Evolutionary conservation across 2,888 invertebrate species (phyloP), one percentile per base, ranked within the genome.

Genomic region (Gari tellinella): DNA sequence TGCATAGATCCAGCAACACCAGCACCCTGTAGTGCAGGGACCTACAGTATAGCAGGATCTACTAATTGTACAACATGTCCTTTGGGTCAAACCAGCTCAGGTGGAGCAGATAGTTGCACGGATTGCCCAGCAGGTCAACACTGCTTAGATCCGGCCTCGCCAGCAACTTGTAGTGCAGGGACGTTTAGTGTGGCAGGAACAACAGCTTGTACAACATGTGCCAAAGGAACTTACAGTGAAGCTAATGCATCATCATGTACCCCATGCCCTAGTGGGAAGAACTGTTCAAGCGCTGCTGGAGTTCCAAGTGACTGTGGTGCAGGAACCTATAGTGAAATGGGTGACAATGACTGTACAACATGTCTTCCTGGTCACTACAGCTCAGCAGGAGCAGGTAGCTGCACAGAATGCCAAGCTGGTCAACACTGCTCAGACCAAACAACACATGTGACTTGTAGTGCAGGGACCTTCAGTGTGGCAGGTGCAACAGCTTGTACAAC

Each of bases 201-300:
- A 31, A 60, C 72, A 53, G 69, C 63, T 7, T 91, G 91, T 72
- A 73, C 64, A 14, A 79, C 38, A 26, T 88, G 88, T 78, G 53
- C 66, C 8, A 17, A 68, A 52, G 89, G 89, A 2, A 69, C 57
- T 37, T 87, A 88, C 75, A 88, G 90, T 66, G 52, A 46, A 46
- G 68, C 82, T n/a, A 85, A 74, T 21, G 77, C 89, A 1, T 63
- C 79, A 4, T 58, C 66, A 0, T 91, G 91, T 72, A 86, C 86
- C 1, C 70, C 80, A 10, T 91, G 91, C 77, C 85, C 87, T 15
- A 82, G 87, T n/a, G 91, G 91, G 3, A 79, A 63, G 45, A 64
- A 74, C 17, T 88, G 88, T 58, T 49, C 40, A 49, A 72, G 84
- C 66, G 81, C 88, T 10, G 56, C 65, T 3, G n/a, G n/a, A n/a